Evolutionary conservation across 92 coral and sea anemone species (phyloP), one percentile per base, ranked within the genome.

Genomic region (Isaurus tuberculatus): DNA sequence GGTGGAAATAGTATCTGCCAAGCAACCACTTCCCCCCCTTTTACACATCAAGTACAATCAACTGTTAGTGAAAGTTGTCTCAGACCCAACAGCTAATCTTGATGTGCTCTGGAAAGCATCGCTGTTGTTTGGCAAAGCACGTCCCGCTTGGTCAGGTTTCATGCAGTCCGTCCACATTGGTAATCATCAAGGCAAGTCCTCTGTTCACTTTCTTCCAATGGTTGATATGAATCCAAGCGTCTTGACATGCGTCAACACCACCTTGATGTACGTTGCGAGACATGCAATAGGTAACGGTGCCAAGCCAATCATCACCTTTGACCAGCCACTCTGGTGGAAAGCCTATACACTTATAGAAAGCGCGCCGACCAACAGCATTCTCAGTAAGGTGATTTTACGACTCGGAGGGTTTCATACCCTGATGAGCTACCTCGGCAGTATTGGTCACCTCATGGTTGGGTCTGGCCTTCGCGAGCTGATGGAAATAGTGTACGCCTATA

Each of bases 91-190:
- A 5, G 89, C 84, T 29, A 73, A 89, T 49, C 75, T 89, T 26
- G 86, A 90, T 46, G 36, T 73, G 7, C 84, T 87, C 10, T 90
- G 91, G 93, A 86, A 90, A n/a, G 37, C 84, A 20, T 81, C 92
- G 23, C 83, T 91, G 16, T 43, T 85, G 66, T 86, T 88, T 85
- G 88, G 79, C 32, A 66, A 31, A 3, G 0, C 46, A 40, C 46
- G 46, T 6, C 46, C 46, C 5, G 5, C 46, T 40, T 40, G 14
- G 46, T 2, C 75, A 37, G 86, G 94, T 16, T 23, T 84, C 77
- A 84, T 91, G 94, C 87, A 91, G 53, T n/a, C 27, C 65, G 79
- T 88, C 17, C 86, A 70, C 22, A 28, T 48, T 14, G 84, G 86
- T 15, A 37, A 28, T 58, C 73, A 85, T 65, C 65, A 85, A 25